phyloP scores from a whole-genome alignment of 2,113 vertebrate species.

The Rhegmatorhina hoffmannsi region DNA sequence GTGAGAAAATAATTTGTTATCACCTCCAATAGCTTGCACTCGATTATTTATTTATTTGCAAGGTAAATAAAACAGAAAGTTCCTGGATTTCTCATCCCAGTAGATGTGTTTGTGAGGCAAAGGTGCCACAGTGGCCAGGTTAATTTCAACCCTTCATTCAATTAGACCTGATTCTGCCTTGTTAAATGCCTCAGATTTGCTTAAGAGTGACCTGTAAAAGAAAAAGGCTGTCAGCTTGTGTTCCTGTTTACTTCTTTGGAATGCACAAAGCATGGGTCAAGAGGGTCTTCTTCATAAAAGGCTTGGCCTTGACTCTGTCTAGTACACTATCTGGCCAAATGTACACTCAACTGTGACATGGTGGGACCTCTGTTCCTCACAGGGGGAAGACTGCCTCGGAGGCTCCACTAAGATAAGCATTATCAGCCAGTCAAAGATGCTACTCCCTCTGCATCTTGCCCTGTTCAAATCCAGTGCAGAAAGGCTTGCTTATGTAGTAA shows the following conservation, averaged over 20 bases:
- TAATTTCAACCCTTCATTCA: not conserved
- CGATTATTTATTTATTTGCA: not conserved
- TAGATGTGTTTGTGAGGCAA: not conserved
- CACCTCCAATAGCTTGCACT: not conserved
- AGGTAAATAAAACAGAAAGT: conserved; percentile 7
- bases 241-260: not conserved
- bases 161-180: not conserved
- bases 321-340: not conserved
- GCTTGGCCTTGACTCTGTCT: not conserved
- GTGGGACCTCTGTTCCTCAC: not conserved
- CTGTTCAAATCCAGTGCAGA: not conserved
- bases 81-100: not conserved
- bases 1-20: not conserved
- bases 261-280: not conserved
- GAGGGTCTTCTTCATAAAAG: not conserved
- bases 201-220: not conserved
- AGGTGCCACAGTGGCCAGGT: not conserved
- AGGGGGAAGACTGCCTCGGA: not conserved
- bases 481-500: not conserved
- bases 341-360: not conserved
- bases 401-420: not conserved
- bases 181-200: not conserved
- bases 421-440: not conserved
- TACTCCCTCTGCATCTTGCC: not conserved
- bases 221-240: not conserved